A percentile compares a stretch with the other conserved stretches of the same genome.
Evolutionary conservation across 2,797 vertebrate species (phyloP).

Genomic region (Myotis vivesi): DNA sequence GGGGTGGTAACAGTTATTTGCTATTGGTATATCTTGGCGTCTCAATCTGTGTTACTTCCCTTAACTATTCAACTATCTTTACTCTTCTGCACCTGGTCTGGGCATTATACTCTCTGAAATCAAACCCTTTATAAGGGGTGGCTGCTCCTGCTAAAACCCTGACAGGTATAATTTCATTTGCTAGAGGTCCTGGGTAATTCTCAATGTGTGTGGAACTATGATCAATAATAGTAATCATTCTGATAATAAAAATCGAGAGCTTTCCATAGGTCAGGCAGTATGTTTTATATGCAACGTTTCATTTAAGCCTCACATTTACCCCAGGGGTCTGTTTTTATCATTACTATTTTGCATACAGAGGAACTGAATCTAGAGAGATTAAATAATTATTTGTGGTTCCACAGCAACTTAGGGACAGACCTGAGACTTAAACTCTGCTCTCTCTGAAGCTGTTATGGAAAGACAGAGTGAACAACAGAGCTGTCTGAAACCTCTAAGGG

Average conservation of each 20-base stretch:
- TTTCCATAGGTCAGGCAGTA: neutral
- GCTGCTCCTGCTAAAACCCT: neutral
- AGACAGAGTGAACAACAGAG: neutral
- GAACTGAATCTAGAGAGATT: conserved; percentile 27
- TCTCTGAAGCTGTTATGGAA: neutral
- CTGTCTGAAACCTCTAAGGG: neutral
- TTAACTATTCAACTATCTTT: neutral
- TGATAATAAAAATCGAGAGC: neutral
- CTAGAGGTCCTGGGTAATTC: neutral
- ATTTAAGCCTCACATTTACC: neutral
- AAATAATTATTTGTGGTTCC: neutral
- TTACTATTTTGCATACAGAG: neutral
- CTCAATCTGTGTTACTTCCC: neutral
- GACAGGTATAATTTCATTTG: neutral
- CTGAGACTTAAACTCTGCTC: neutral
- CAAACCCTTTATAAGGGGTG: neutral
- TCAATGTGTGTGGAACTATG: neutral
- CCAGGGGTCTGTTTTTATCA: neutral
- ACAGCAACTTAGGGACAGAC: neutral
- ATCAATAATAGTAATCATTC: neutral
- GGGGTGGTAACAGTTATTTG: neutral
- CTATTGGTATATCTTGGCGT: neutral
- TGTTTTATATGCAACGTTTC: neutral
- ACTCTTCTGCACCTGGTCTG: neutral
- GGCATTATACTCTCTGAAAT: neutral